Evolutionary conservation across 2,113 vertebrate species (phyloP).

Genomic region (Corythornis cristatus): DNA sequence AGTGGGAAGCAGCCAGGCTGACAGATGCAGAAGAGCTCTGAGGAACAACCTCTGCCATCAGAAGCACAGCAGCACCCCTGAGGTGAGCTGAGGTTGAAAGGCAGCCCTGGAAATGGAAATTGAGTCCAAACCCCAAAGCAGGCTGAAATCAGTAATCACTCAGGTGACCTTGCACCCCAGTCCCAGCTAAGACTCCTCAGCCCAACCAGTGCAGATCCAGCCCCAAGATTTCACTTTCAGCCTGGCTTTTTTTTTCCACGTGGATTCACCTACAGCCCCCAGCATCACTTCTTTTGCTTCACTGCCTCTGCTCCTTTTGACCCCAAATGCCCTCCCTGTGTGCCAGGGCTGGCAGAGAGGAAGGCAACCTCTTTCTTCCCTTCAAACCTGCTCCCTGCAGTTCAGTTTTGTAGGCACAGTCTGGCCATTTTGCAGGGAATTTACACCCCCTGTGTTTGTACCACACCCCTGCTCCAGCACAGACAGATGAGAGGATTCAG

Average conservation of each 20-base stretch:
- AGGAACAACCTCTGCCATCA: neutral
- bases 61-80: neutral
- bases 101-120: neutral
- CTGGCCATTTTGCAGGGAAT: neutral
- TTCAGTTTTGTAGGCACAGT: accelerated
- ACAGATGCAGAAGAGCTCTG: neutral
- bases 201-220: neutral
- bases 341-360: neutral
- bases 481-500: neutral
- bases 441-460: neutral
- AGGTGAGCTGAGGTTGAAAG: neutral
- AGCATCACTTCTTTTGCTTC: neutral
- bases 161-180: neutral
- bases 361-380: neutral
- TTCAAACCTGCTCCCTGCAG: neutral
- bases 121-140: neutral
- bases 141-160: neutral
- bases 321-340: neutral
- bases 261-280: neutral
- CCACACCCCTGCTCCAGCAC: neutral
- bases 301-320: neutral
- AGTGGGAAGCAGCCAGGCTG: neutral
- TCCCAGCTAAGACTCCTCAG: neutral
- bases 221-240: neutral
- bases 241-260: too few species aligned